Base-by-base conservation (phyloP, 2,113 vertebrate genomes). In the Gracilinanus agilis region DNA sequence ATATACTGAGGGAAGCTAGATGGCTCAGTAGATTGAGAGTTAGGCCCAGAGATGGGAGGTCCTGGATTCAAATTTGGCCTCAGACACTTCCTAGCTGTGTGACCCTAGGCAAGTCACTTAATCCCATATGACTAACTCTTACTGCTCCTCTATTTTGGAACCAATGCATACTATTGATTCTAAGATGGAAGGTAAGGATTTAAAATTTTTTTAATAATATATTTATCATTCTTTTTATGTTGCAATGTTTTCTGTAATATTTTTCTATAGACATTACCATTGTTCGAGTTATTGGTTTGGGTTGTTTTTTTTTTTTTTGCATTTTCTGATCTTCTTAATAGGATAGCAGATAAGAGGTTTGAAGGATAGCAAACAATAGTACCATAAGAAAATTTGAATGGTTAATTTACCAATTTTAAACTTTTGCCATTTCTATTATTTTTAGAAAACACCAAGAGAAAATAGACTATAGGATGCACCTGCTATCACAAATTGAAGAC, bases 401-500 rank as follows among this genome's bases (percentile, higher is more conserved):
- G 3, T 88, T 67, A 49, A 1, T 90, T 93, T 94, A 58, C 34
- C 44, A 88, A 55, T 5, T 23, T 34, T 55, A 0, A 9, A n/a
- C 90, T 88, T 91, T 16, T 88, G 9, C 54, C 54, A 1, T 97
- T 94, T 34, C 0, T 93, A 9, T 95, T 83, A 44, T 83, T 89
- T 24, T 94, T 83, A 99, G 99, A 23, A 98, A 97, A 96, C 94
- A 91, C 53, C 93, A 93, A 83, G 95, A 95, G 55, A 93, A 96
- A 8, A 98, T 96, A 91, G 97, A 98, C 13, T 98, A 99, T 90
- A 98, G 94, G 97, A 97, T 98, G 2, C 98, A 99, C 12, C 99
- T 99, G 34, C 75, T 93, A 67, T 98, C 98, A 97, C 99, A 99
- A 92, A 98, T 99, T 0, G 58, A 97, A 89, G 75, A 97, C 88